These are phyloP conservation scores for Euthynnus affinis DNA, from an alignment of 2,797 vertebrate genomes.

Conservation along the genomic window DNA sequence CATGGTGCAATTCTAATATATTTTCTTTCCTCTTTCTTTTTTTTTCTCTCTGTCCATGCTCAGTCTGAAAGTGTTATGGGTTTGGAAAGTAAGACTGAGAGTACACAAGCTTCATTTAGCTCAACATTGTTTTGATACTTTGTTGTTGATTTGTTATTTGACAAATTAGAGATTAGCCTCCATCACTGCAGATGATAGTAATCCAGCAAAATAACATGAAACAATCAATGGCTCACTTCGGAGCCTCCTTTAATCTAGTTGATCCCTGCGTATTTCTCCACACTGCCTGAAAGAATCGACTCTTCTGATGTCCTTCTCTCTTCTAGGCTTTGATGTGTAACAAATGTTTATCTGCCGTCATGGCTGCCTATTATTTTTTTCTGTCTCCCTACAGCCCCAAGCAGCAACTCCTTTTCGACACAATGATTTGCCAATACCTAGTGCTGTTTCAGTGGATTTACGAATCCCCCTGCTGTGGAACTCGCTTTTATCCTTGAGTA, in stretches of 20 bases:
- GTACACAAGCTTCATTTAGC: neutral
- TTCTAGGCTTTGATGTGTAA: constrained; percentile 66
- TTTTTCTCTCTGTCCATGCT: neutral
- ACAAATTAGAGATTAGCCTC: constrained; percentile 38
- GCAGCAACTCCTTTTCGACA: constrained; percentile 65
- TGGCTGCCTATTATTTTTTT: constrained; percentile 20
- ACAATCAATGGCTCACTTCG: constrained; percentile 61
- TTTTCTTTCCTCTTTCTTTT: neutral
- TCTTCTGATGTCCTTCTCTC: constrained; percentile 48
- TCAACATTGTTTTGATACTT: neutral
- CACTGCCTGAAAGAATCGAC: constrained; percentile 50
- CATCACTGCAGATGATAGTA: constrained; percentile 31
- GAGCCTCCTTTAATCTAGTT: constrained; percentile 67
- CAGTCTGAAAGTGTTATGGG: neutral
- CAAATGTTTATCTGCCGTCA: constrained; percentile 65
- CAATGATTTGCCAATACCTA: constrained; percentile 73
- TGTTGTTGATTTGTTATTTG: constrained; percentile 20
- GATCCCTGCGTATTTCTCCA: constrained; percentile 47
- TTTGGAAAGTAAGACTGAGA: neutral
- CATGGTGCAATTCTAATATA: constrained; percentile 22
- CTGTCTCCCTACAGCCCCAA: constrained; percentile 44
- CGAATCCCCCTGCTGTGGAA: constrained; percentile 45
- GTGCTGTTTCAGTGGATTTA: constrained; percentile 69
- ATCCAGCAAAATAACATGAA: constrained; percentile 21
- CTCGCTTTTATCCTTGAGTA: constrained; percentile 48